These are phyloP conservation scores for Bradypodion ventrale DNA, from an alignment of 2,797 vertebrate species.

Conservation along the genomic window DNA sequence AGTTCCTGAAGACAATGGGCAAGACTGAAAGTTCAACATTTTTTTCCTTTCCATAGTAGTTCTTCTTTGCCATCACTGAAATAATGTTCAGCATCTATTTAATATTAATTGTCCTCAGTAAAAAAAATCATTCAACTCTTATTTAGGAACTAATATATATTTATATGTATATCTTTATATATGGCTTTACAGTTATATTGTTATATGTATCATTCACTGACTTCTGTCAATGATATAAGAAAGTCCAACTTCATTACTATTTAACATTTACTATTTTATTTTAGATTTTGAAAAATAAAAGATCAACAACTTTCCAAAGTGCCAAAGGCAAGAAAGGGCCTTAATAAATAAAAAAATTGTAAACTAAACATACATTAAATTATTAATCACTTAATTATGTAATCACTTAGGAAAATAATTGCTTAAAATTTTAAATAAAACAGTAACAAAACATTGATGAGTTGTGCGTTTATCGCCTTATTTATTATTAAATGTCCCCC, in stretches of 20 bases:
- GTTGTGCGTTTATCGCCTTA: slow-evolving; percentile 66
- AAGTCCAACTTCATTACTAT: slow-evolving; percentile 58
- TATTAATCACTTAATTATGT: too few species aligned
- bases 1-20: slow-evolving; percentile 56
- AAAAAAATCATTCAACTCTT: slow-evolving; percentile 61
- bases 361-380: slow-evolving; percentile 72
- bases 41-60: slow-evolving; percentile 30
- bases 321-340: slow-evolving; percentile 62
- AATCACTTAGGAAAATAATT: slow-evolving; percentile 74
- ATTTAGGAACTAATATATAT: slow-evolving; percentile 65
- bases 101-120: slow-evolving; percentile 65
- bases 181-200: slow-evolving; percentile 77
- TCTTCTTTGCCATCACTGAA: slow-evolving; percentile 58
- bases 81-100: slow-evolving; percentile 65
- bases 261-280: slow-evolving; percentile 58
- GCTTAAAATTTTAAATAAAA: slow-evolving; percentile 70
- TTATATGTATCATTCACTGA: slow-evolving; percentile 68
- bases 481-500: slow-evolving; percentile 62
- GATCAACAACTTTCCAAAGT: slow-evolving; percentile 59
- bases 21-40: slow-evolving; percentile 54
- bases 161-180: slow-evolving; percentile 30
- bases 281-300: slow-evolving; percentile 46
- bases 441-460: slow-evolving; percentile 69
- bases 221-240: slow-evolving; percentile 64
- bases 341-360: slow-evolving; percentile 72